phyloP scores from a whole-genome alignment of 2,113 vertebrate species.

The Lasiurus borealis region DNA sequence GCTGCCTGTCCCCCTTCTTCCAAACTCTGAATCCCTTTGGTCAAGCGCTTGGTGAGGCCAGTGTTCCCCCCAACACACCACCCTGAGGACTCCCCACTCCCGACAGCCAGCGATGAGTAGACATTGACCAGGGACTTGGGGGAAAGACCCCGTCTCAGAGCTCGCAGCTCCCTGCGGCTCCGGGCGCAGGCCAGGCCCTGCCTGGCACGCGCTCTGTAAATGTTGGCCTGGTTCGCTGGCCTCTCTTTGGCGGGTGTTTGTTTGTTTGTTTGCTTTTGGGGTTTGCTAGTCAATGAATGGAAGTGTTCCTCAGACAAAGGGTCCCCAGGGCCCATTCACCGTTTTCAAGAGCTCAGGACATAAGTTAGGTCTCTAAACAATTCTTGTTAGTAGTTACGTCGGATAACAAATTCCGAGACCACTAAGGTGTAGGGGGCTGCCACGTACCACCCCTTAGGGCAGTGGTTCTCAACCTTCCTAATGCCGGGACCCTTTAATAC shows the following conservation, averaged over 20 bases:
- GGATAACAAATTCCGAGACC: neutral
- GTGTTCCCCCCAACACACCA: neutral
- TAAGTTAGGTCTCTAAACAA: neutral
- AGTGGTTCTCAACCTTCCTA: too few species aligned
- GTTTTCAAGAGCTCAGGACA: neutral
- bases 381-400: neutral
- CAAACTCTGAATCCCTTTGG: neutral
- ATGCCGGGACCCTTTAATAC: too few species aligned
- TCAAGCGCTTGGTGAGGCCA: neutral
- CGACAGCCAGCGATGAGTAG: neutral
- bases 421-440: neutral
- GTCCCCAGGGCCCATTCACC: neutral
- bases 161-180: rapidly evolving
- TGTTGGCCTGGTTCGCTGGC: neutral
- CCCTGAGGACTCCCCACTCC: rapidly evolving
- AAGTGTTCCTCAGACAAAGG: neutral
- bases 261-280: constrained; percentile 44
- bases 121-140: neutral
- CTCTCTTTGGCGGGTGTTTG: neutral
- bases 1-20: neutral
- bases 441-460: neutral
- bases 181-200: neutral
- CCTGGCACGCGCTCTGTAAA: neutral
- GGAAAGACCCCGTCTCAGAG: rapidly evolving
- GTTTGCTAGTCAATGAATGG: neutral